Conservation (phyloP, 2,888 invertebrate genomes). For the Drosophila heteroneura region DNA sequence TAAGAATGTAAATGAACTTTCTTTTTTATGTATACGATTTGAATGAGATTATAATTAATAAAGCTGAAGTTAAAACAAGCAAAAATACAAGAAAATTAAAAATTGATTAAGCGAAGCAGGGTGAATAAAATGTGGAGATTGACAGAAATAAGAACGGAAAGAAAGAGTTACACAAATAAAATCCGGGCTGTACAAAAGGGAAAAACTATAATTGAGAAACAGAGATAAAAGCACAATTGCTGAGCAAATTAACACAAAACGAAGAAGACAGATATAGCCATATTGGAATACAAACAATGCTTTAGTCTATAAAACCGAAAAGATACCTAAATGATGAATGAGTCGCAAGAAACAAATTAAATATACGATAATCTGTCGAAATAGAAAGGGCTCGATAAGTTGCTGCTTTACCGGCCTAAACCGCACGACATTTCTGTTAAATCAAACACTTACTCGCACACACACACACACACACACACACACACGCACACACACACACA, state of each 20-base stretch:
- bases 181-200: neutral
- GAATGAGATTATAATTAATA: constrained; percentile 3
- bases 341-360: neutral
- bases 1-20: neutral
- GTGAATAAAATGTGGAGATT: neutral
- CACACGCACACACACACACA: constrained; percentile 3
- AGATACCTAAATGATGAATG: neutral
- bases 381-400: constrained; percentile 14
- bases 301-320: neutral
- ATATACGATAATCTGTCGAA: constrained; percentile 4
- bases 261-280: neutral
- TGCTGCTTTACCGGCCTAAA: constrained; percentile 9
- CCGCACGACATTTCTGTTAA: constrained; percentile 10
- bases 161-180: neutral
- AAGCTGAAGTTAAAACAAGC: neutral
- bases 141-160: neutral
- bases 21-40: neutral
- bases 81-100: neutral
- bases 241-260: neutral
- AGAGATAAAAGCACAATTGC: neutral
- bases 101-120: neutral
- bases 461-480: constrained; percentile 8
- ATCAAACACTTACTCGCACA: constrained; percentile 9
- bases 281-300: neutral
- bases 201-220: neutral